Percentiles rank a stretch among this genome's conserved stretches.
These are phyloP conservation scores for Peromyscus leucopus DNA, from an alignment of 2,113 vertebrate species.

Conservation along the genomic window DNA sequence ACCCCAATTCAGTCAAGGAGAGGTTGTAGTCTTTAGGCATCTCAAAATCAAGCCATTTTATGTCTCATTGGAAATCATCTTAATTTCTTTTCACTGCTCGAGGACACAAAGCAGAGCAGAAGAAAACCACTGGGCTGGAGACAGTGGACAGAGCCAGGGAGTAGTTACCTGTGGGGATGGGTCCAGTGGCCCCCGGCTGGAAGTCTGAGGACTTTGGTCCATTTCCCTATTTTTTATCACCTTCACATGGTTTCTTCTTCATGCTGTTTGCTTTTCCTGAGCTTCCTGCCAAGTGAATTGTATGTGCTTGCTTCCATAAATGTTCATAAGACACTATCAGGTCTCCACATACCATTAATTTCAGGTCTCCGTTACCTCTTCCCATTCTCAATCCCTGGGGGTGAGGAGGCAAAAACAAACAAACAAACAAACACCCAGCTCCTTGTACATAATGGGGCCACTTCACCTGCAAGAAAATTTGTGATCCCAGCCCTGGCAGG, in stretches of 20 bases:
- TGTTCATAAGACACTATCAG: background rate
- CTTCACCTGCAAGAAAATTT: background rate
- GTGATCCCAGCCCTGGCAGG: rapidly evolving
- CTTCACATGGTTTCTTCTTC: background rate
- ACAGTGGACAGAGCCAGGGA: background rate
- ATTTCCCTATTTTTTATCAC: background rate
- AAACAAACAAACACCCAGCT: background rate
- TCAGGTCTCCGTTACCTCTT: background rate
- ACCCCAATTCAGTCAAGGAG: background rate
- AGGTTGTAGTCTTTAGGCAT: background rate
- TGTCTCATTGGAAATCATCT: background rate
- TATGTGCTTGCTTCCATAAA: background rate
- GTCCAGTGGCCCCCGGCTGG: background rate
- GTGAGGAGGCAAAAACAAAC: no score
- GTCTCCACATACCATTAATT: background rate
- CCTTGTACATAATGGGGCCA: background rate
- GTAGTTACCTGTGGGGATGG: no score
- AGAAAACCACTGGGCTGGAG: background rate
- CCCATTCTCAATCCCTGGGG: background rate
- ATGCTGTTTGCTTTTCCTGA: background rate
- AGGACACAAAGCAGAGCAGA: background rate
- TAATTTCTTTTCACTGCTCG: background rate
- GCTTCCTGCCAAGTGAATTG: background rate
- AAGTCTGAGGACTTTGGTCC: background rate
- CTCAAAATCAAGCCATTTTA: background rate